phyloP scores from a whole-genome alignment of 2,888 invertebrate genomes.

The Synergus laeviventris region DNA sequence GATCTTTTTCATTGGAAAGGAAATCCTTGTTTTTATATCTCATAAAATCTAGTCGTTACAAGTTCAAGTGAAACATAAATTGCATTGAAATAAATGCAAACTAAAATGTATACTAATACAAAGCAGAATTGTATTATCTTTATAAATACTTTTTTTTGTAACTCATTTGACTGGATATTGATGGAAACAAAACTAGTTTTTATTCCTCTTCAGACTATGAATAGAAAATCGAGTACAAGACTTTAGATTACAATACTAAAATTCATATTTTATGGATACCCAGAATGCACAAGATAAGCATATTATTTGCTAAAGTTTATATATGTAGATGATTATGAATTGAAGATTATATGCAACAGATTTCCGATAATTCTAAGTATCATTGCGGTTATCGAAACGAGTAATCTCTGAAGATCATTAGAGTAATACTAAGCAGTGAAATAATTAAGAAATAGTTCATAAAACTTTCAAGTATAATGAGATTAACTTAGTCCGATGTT shows the following conservation, averaged over 20 bases:
- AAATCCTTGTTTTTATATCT: not conserved
- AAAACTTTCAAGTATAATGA: not conserved
- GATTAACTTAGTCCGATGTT: slow-evolving; percentile 5
- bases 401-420: slow-evolving; percentile 6
- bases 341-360: not conserved
- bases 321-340: not conserved
- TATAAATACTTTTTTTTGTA: no score
- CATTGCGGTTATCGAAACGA: not conserved
- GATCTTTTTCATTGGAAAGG: not conserved
- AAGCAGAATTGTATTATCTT: no score
- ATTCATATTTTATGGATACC: not conserved
- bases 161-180: no score
- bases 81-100: no score
- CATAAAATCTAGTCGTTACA: not conserved
- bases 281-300: not conserved
- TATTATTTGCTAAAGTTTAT: not conserved
- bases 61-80: not conserved
- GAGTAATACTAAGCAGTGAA: slow-evolving; percentile 3
- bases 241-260: not conserved
- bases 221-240: not conserved
- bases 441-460: slow-evolving; percentile 15
- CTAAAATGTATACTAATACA: not conserved
- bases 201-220: not conserved
- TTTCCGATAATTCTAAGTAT: not conserved
- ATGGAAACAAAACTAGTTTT: not conserved